phyloP scores from a whole-genome alignment of 2,888 invertebrate genomes.

The Caenorhabditis afra region DNA sequence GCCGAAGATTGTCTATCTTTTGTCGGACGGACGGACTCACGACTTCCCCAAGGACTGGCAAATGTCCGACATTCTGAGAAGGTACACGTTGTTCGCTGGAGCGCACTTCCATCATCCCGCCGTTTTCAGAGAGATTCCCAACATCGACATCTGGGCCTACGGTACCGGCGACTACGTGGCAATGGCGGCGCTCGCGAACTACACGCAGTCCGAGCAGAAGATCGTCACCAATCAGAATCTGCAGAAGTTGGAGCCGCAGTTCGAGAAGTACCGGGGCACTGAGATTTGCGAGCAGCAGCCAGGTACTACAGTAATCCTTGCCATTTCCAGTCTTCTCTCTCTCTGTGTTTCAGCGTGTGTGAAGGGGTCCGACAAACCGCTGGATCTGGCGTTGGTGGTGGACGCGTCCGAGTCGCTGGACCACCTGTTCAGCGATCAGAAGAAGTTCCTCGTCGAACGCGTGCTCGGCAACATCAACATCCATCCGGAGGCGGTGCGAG shows the following conservation, averaged over 20 bases:
- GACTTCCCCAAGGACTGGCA: slow-evolving; percentile 79
- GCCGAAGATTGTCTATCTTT: slow-evolving; percentile 78
- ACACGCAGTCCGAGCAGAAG: slow-evolving; percentile 73
- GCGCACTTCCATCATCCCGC: neutral
- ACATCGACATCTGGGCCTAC: slow-evolving; percentile 79
- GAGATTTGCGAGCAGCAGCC: slow-evolving; percentile 79
- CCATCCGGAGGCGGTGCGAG: slow-evolving; percentile 78
- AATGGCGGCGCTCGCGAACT: slow-evolving; percentile 76
- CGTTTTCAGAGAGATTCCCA: slow-evolving; percentile 66
- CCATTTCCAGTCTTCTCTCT: neutral
- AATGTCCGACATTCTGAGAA: slow-evolving; percentile 71
- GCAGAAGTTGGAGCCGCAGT: slow-evolving; percentile 73
- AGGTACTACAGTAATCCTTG: slow-evolving; percentile 42
- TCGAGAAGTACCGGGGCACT: slow-evolving; percentile 74
- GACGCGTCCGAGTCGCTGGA: slow-evolving; percentile 79
- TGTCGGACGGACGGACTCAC: slow-evolving; percentile 80
- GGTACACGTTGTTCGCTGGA: slow-evolving; percentile 17
- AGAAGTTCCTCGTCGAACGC: slow-evolving; percentile 73
- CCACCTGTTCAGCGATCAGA: slow-evolving; percentile 75
- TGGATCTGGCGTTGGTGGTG: slow-evolving; percentile 76
- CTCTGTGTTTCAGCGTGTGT: slow-evolving; percentile 76
- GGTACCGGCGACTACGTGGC: slow-evolving; percentile 80
- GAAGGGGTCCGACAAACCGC: slow-evolving; percentile 78
- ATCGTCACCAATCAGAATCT: slow-evolving; percentile 79
- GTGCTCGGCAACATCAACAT: slow-evolving; percentile 78